A percentile compares a stretch with the other conserved stretches of the same genome.
Evolutionary conservation across 2,113 vertebrate genomes (phyloP).

Genomic region (Oostethus manadensis): DNA sequence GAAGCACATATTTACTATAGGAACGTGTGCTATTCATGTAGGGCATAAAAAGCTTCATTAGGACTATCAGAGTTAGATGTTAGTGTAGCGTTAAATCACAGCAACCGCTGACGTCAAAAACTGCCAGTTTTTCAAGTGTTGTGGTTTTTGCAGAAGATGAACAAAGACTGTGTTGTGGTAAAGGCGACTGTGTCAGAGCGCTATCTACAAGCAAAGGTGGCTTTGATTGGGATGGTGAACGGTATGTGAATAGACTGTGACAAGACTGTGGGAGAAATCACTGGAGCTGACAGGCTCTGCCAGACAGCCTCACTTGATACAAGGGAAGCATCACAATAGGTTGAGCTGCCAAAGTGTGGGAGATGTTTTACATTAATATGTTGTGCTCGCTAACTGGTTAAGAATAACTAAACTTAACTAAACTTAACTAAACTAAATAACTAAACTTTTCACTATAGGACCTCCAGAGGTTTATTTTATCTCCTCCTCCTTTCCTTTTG

Average conservation of each 20-base stretch:
- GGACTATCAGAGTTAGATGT: conserved; percentile 15
- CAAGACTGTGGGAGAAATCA: conserved; percentile 48
- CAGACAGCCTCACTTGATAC: conserved; percentile 23
- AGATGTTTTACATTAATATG: not conserved
- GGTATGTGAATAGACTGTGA: conserved; percentile 49
- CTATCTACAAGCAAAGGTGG: conserved; percentile 28
- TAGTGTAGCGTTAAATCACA: too few relatives aligned
- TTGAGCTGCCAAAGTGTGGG: not conserved
- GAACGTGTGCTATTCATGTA: conserved; percentile 16
- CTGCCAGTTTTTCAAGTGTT: conserved; percentile 24
- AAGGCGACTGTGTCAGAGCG: conserved; percentile 55
- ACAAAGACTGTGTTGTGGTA: conserved; percentile 42
- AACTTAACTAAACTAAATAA: too few relatives aligned
- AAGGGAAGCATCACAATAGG: not conserved
- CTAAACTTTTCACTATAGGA: too few relatives aligned
- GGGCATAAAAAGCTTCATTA: not conserved
- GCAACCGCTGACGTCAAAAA: conserved; percentile 3
- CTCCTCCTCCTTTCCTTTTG: too few relatives aligned
- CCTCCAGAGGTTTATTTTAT: too few relatives aligned
- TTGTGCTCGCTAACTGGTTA: too few relatives aligned
- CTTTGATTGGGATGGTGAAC: conserved; percentile 52
- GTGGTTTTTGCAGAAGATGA: conserved; percentile 22
- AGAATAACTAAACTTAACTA: too few relatives aligned
- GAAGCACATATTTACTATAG: conserved; percentile 3
- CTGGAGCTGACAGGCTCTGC: conserved; percentile 40